phyloP scores from a whole-genome alignment of 64 coral and sea anemone genomes.

The Stichodactyla mertensii region DNA sequence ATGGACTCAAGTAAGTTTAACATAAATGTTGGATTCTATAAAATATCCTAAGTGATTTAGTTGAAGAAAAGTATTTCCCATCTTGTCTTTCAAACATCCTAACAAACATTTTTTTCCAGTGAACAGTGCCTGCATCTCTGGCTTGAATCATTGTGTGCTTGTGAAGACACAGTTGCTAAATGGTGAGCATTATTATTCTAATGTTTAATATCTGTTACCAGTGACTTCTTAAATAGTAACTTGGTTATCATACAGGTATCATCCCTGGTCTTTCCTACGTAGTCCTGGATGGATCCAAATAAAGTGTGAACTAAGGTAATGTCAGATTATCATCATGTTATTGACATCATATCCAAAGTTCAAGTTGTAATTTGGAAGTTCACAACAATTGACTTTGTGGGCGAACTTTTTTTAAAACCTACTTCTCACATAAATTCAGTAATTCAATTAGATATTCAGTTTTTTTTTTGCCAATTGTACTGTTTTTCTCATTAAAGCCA shows the following conservation, averaged over 20 bases:
- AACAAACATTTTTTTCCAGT: constrained; percentile 26
- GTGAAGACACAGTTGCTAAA: constrained; percentile 88
- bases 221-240: not conserved
- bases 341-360: too few species aligned
- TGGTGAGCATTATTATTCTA: constrained; percentile 39
- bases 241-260: constrained; percentile 59
- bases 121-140: constrained; percentile 97
- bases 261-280: constrained; percentile 95
- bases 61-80: not conserved
- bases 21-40: not conserved
- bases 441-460: too few species aligned
- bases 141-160: constrained; percentile 92
- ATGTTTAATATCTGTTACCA: not conserved
- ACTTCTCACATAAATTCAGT: too few species aligned
- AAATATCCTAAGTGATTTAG: not conserved
- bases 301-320: constrained; percentile 98
- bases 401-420: too few species aligned
- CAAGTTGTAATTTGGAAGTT: too few species aligned
- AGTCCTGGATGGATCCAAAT: constrained; percentile 99
- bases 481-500: too few species aligned
- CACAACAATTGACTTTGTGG: too few species aligned
- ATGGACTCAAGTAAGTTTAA: constrained; percentile 86
- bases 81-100: too few species aligned
- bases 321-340: not conserved
- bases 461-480: too few species aligned